Percentiles rank a stretch among this genome's conserved stretches.
Conservation (phyloP, 37 sponge, comb jelly and placozoan genomes). For the Beroe ovata region DNA sequence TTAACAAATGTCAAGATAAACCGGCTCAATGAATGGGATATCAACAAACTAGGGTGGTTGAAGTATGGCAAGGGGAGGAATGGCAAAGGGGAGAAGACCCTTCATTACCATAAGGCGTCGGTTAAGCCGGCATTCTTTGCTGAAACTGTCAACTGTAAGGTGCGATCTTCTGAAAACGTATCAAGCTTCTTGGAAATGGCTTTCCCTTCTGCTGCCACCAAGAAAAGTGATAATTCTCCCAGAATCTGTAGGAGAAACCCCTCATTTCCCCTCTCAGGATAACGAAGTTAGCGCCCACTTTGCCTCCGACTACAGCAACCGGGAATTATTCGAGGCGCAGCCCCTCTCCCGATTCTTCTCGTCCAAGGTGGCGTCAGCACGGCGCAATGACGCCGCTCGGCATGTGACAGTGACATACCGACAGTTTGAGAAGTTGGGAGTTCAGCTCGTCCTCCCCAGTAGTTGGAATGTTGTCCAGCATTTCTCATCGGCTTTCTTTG, state of each 20-base stretch:
- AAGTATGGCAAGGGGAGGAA: neutral
- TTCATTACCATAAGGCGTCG: neutral
- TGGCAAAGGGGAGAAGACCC: neutral
- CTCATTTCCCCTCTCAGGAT: neutral
- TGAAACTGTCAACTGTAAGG: slow-evolving; percentile 27
- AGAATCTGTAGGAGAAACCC: no score
- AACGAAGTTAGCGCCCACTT: neutral
- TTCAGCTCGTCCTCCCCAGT: neutral
- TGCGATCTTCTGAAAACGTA: no score
- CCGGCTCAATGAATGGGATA: slow-evolving; percentile 50
- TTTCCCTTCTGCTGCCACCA: no score
- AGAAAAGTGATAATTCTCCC: no score
- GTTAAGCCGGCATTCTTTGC: neutral
- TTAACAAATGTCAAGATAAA: slow-evolving; percentile 59
- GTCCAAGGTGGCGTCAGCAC: neutral
- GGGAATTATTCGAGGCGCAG: slow-evolving; percentile 18
- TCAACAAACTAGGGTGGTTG: slow-evolving; percentile 62
- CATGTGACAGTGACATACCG: slow-evolving; percentile 13
- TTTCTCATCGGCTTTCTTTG: neutral
- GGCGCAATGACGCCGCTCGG: neutral
- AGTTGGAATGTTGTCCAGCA: slow-evolving; percentile 2
- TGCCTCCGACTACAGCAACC: slow-evolving; percentile 45
- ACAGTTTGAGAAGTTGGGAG: slow-evolving; percentile 13
- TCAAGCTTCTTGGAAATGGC: no score
- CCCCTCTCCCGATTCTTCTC: neutral